A percentile compares a stretch with the other conserved stretches of the same genome.
Conservation (phyloP, 2,888 invertebrate species). For the Polylopha cassiicola region DNA sequence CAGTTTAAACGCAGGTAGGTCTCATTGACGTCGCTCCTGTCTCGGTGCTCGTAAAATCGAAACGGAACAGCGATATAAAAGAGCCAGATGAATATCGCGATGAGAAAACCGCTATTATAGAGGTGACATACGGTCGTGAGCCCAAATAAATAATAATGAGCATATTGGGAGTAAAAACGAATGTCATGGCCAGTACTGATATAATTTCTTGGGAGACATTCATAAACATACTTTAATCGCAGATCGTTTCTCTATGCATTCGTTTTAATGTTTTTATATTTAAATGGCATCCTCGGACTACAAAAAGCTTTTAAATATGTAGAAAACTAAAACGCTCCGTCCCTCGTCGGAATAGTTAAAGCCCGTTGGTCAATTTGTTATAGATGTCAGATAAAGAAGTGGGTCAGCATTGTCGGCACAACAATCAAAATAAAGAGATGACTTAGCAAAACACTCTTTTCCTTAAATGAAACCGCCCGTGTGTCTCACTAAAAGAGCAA, state of each 20-base stretch:
- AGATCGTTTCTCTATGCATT: too few species aligned
- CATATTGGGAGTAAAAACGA: too few species aligned
- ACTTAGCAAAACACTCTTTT: constrained; percentile 13
- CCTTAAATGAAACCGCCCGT: constrained; percentile 24
- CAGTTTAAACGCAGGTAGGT: constrained; percentile 35
- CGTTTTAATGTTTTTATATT: too few species aligned
- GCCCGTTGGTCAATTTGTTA: constrained; percentile 9
- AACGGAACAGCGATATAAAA: constrained; percentile 64
- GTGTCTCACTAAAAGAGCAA: constrained; percentile 46
- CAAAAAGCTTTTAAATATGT: too few species aligned
- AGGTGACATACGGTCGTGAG: constrained; percentile 36
- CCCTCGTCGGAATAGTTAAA: constrained; percentile 9
- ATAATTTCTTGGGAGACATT: too few species aligned
- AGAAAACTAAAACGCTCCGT: too few species aligned
- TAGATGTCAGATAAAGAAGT: constrained; percentile 14
- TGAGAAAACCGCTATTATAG: constrained; percentile 62
- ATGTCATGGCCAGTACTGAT: too few species aligned
- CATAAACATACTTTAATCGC: too few species aligned
- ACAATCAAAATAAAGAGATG: constrained; percentile 12
- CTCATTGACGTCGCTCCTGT: constrained; percentile 54
- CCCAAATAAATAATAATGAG: too few species aligned
- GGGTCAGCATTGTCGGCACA: constrained; percentile 1
- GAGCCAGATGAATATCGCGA: constrained; percentile 66
- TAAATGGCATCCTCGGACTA: too few species aligned
- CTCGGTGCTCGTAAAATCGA: constrained; percentile 66